Base-by-base conservation (phyloP, 2,797 vertebrate genomes). In the Danio kyathit region DNA sequence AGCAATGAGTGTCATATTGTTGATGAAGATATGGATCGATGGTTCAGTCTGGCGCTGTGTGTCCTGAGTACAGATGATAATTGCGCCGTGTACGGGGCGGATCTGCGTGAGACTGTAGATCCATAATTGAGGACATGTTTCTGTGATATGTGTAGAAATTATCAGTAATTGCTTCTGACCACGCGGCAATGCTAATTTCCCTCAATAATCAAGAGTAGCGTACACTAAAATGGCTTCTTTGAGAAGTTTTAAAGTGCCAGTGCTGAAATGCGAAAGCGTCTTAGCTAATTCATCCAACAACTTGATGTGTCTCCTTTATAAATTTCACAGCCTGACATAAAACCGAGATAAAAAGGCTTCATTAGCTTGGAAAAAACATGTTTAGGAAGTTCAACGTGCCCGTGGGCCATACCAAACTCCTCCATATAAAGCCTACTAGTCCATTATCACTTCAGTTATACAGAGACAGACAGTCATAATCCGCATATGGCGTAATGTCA, bases 361-460 rank as follows among this genome's bases (percentile, higher is more conserved):
- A 84, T 91, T 86, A 76, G 81, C 86, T 84, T 87, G 87, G 89
- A 88, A 89, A 91, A 89, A 83, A 91, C 89, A 91, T 92, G 93
- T 88, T 89, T 90, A 89, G 54, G 60, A 81, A 89, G 91, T 92
- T 92, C 88, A 87, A 88, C 84, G 87, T 92, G 91, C 89, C 91
- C 91, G 90, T 89, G 89, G 92, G 51, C 87, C 89, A 89, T 91
- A 74, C 88, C 91, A 92, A 92, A 93, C 91, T 93, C 91, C 85
- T 88, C 86, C 84, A 90, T 88, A 86, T 74, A 90, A 93, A 94
- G 91, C 92, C 78, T 91, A 92, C 92, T 92, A 92, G 93, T 91
- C 91, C 90, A 93, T 94, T 94, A 93, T 93, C 93, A 90, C 92
- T 92, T 90, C 89, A 91, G 92, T 92, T 92, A 93, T 91, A 93